Evolutionary conservation across 2,797 vertebrate species (phyloP), one percentile per base, ranked within the genome.

Genomic region (Thaleichthys pacificus): DNA sequence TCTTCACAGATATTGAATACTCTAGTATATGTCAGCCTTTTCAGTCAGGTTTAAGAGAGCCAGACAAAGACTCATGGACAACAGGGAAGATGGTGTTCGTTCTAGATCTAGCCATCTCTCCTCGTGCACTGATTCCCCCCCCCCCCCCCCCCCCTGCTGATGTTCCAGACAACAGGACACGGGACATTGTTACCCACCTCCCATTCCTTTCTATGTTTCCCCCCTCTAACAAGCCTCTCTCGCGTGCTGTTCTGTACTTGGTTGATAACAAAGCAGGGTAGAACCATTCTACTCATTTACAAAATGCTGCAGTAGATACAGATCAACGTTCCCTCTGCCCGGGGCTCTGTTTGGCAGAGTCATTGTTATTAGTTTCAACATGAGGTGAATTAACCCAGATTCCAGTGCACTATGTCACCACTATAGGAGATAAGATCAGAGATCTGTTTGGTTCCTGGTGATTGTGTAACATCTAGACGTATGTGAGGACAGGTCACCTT

Each of bases 91-190:
- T 47, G 9, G 9, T 47, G 9, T 47, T 14, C 0, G 42, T 3
- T 47, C 9, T 3, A 47, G 42, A 11, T 47, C 8, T 47, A 5
- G 42, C 42, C 42, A 8, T 47, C 42, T 47, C 42, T 47, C 42
- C 42, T 56, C 4, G 4, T 30, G 28, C 28, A 30, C 19, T n/a
- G 15, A 56, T 56, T 7, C 15, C 19, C 51, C 51, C 0, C 51
- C 51, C 51, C 51, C 51, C 17, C 6, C 15, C 19, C 17, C 51
- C 3, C 51, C 51, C 51, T 78, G 63, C 82, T 66, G 83, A 88
- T 85, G 73, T 84, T 68, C 73, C 65, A 74, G 75, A 77, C 79
- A 67, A 26, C 56, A 66, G 74, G 35, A 74, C 72, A 62, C 77
- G 15, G 38, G 65, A 70, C 68, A 69, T 69, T 32, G 9, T 42